Evolutionary conservation across 1,140 invertebrate genomes (phyloP).

Genomic region (Drosophila nebulosa): DNA sequence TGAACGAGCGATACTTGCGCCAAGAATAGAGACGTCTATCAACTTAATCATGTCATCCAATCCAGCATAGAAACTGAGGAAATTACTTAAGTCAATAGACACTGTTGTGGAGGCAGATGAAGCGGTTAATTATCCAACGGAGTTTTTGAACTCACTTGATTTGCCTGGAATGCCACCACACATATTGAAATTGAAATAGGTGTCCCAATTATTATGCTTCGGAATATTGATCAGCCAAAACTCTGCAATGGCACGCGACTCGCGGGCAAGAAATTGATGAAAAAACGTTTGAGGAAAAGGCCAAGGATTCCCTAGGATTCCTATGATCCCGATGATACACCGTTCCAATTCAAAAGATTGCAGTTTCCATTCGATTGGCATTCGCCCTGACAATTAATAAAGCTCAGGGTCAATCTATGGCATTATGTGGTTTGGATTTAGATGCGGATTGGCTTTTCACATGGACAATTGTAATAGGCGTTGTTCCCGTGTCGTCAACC

Average conservation of each 20-base stretch:
- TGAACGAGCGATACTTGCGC: not conserved
- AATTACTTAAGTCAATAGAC: too few relatives aligned
- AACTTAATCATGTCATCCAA: too few relatives aligned
- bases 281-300: too few relatives aligned
- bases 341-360: not conserved
- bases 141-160: not conserved
- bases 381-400: not conserved
- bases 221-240: too few relatives aligned
- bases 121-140: too few relatives aligned
- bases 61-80: too few relatives aligned
- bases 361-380: not conserved
- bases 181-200: too few relatives aligned
- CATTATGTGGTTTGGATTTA: not conserved
- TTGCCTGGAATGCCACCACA: not conserved
- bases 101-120: too few relatives aligned
- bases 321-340: not conserved
- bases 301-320: not conserved
- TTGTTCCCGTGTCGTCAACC: not conserved
- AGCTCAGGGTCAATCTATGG: not conserved
- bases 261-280: too few relatives aligned
- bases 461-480: not conserved
- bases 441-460: not conserved
- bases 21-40: too few relatives aligned
- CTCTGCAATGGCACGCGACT: too few relatives aligned
- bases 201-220: too few relatives aligned